Percentiles rank a stretch among this genome's conserved stretches.
These are phyloP conservation scores for Temnothorax ravouxi DNA, from an alignment of 2,888 invertebrate species.

Conservation along the genomic window DNA sequence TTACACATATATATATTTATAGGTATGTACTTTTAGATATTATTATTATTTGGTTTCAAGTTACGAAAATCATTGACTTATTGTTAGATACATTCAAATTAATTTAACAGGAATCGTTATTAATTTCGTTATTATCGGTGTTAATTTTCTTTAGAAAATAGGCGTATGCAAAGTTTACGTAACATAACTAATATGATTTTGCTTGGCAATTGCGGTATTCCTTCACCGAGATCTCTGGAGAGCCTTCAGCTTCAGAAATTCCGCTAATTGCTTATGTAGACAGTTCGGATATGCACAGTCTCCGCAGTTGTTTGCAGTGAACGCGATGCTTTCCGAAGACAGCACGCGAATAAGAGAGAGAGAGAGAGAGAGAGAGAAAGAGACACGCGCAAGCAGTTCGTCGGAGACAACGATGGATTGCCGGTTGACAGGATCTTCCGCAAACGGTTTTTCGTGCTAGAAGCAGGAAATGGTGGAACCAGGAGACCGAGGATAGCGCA, in stretches of 20 bases:
- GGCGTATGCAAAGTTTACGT: not conserved
- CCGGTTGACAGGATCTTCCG: constrained; percentile 23
- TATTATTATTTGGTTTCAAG: not conserved
- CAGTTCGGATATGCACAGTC: constrained; percentile 7
- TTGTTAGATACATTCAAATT: not conserved
- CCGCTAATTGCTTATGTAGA: constrained; percentile 51
- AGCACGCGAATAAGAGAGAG: not conserved
- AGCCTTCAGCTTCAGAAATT: constrained; percentile 26
- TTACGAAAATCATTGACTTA: not conserved
- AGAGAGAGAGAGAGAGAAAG: constrained; percentile 11
- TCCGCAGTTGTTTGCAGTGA: constrained; percentile 38
- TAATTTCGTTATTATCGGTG: not conserved
- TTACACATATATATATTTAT: not conserved
- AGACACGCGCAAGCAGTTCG: constrained; percentile 1
- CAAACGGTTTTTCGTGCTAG: constrained; percentile 37
- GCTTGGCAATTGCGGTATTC: constrained; percentile 10
- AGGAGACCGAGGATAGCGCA: not conserved
- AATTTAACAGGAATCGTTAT: not conserved
- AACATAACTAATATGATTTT: constrained; percentile 18
- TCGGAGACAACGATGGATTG: constrained; percentile 34
- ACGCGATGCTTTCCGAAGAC: constrained; percentile 29
- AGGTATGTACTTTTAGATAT: not conserved
- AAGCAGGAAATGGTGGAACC: constrained; percentile 32
- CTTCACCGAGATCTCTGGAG: constrained; percentile 4
- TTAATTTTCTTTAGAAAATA: not conserved